Base-by-base conservation (phyloP, 2,797 vertebrate genomes). In the Psittacula echo region DNA sequence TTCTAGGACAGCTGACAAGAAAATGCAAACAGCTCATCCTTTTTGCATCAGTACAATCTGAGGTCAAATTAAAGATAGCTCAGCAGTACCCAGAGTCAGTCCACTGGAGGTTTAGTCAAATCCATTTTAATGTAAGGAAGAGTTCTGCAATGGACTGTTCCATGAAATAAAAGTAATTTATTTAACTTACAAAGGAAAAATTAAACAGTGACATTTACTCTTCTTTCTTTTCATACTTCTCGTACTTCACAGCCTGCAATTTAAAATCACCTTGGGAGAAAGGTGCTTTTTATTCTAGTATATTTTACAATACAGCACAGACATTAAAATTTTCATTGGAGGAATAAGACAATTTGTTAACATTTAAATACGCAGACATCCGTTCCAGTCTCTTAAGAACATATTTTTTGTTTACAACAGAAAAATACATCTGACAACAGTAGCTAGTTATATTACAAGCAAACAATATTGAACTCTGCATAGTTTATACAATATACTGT, bases 401-500 rank as follows among this genome's bases (percentile, higher is more conserved):
- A 97, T 98, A 97, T 5, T 98, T 98, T 98, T 98, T 98, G 98
- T 98, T 99, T 97, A 98, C 98, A 99, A 99, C 98, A 98, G 99
- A 98, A 98, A 97, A 98, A 98, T 98, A 99, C 98, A 99, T 98
- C 98, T 99, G 98, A 99, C 98, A 98, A 99, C 98, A 98, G 96
- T 98, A 98, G 98, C 98, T 98, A 98, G 96, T 98, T 99, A 99
- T 99, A 98, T 99, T 99, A 99, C 97, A 98, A 98, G 98, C 98
- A 98, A 98, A 99, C 98, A 98, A 98, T 98, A 99, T 98, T 98
- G 97, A 99, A 98, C 98, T 98, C 98, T 98, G 99, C 98, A 98
- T 98, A 99, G 98, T 99, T 99, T 99, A 98, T 99, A 99, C 98
- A 99, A 98, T 98, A 98, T 98, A 98, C 98, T 97, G 97, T 98